A percentile compares a stretch with the other conserved stretches of the same genome.
phyloP scores from a whole-genome alignment of 2,113 vertebrate species.

The Burhinus bistriatus region DNA sequence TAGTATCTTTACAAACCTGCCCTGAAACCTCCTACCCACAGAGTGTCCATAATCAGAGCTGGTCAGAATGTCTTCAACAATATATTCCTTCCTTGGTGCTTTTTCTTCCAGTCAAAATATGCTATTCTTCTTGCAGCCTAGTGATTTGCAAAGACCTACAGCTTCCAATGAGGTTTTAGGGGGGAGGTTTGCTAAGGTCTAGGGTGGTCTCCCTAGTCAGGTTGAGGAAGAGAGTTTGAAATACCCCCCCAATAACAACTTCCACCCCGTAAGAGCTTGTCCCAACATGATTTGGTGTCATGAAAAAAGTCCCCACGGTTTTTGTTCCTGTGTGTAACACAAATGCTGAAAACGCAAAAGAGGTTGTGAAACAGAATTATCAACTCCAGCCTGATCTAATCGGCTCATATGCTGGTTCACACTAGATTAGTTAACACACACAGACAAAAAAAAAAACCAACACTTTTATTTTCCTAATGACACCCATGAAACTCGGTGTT shows the following conservation, averaged over 20 bases:
- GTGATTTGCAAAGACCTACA: neutral
- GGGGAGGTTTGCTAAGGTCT: neutral
- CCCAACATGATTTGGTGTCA: rapidly evolving
- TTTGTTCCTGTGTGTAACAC: constrained; percentile 23
- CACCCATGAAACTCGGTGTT: neutral
- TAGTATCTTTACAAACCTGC: neutral
- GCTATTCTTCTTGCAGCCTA: neutral
- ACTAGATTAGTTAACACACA: neutral
- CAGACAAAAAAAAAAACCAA: rapidly evolving
- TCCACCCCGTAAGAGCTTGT: neutral
- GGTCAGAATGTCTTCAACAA: neutral
- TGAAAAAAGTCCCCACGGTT: neutral
- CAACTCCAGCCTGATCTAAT: neutral
- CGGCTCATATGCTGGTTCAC: neutral
- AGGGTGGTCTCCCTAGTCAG: neutral
- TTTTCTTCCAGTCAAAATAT: neutral
- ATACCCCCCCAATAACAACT: neutral
- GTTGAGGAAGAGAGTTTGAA: neutral
- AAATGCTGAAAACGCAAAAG: neutral
- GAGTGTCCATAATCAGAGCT: neutral
- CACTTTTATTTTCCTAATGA: neutral
- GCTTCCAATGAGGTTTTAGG: neutral
- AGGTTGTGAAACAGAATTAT: constrained; percentile 2
- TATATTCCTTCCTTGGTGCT: neutral
- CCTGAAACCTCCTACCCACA: neutral